phyloP scores from a whole-genome alignment of 2,113 vertebrate species.

The Sciurus niger region DNA sequence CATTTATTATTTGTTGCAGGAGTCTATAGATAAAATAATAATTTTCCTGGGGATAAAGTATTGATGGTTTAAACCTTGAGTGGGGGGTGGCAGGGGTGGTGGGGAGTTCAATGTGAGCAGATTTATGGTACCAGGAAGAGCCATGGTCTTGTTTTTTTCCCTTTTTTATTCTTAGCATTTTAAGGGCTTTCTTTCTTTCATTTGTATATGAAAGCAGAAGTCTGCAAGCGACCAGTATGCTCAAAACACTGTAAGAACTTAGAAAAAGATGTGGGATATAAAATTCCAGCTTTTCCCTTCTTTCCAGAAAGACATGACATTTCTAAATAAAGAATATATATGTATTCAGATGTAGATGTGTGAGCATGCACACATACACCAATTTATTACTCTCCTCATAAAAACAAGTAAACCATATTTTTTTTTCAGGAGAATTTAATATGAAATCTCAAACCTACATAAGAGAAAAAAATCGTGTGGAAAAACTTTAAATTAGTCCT shows the following conservation, averaged over 20 bases:
- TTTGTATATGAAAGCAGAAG: background rate
- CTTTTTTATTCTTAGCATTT: conserved; percentile 11
- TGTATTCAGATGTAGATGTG: background rate
- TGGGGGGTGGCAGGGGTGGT: background rate
- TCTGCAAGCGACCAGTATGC: background rate
- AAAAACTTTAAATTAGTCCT: conserved; percentile 29
- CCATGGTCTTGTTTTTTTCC: conserved; percentile 23
- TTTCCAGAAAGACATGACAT: background rate
- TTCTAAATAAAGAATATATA: background rate
- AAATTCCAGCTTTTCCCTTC: background rate
- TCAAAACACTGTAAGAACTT: background rate
- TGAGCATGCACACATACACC: background rate
- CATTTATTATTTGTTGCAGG: conserved; percentile 70
- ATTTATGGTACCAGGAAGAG: conserved; percentile 41
- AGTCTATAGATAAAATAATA: conserved; percentile 59
- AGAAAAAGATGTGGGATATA: background rate
- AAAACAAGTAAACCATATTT: conserved; percentile 22
- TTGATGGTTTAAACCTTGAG: conserved; percentile 67
- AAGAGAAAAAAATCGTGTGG: background rate
- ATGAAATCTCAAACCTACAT: background rate
- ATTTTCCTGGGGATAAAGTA: conserved; percentile 68
- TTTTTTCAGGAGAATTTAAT: conserved; percentile 11
- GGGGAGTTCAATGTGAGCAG: conserved; percentile 48
- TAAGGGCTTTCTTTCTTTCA: conserved; percentile 39
- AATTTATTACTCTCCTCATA: background rate